A percentile compares a stretch with the other conserved stretches of the same genome.
Conservation (phyloP, 1,140 invertebrate genomes). For the Mercenaria mercenaria region DNA sequence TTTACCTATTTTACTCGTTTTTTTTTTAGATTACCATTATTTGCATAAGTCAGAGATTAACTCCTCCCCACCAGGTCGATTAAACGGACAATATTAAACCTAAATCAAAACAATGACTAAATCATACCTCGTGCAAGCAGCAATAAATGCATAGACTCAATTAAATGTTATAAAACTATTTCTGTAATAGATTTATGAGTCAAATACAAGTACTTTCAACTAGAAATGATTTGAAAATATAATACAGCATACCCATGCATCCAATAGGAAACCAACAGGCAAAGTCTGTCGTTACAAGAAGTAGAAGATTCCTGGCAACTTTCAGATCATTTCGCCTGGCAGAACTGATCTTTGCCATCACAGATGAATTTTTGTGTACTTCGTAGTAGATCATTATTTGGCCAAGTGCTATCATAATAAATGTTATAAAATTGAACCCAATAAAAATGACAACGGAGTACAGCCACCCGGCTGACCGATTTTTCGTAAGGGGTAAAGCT, state of each 20-base stretch:
- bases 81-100: too few species aligned
- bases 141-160: too few species aligned
- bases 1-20: too few species aligned
- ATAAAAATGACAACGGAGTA: background rate
- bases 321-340: background rate
- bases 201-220: too few species aligned
- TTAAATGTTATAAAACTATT: too few species aligned
- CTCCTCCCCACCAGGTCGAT: too few species aligned
- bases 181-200: too few species aligned
- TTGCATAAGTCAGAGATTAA: too few species aligned
- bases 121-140: too few species aligned
- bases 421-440: background rate
- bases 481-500: background rate
- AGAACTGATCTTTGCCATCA: background rate
- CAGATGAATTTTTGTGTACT: background rate
- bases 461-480: background rate
- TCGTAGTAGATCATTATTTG: background rate
- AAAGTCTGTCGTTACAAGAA: background rate
- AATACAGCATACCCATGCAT: slow-evolving; percentile 1
- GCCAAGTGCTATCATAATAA: background rate
- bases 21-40: too few species aligned
- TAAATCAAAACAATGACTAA: too few species aligned
- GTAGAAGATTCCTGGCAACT: background rate
- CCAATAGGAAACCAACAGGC: background rate
- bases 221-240: too few species aligned